Percentiles rank a stretch among this genome's conserved stretches.
Evolutionary conservation across 2,113 vertebrate species (phyloP).

Genomic region (Psittacara wagleri): DNA sequence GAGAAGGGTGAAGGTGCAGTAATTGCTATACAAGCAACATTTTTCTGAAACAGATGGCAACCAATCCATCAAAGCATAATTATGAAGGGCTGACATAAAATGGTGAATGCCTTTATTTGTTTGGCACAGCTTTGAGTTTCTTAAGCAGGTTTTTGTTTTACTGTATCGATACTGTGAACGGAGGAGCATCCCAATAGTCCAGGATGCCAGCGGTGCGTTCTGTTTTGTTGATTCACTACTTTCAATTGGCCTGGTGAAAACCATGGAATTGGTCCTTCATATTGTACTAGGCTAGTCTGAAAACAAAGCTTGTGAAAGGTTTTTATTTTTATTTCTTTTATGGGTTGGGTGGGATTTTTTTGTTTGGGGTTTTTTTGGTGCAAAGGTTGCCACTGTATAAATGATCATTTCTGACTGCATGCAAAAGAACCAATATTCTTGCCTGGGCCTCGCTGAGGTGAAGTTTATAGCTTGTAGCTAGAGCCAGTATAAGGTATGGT

Average conservation of each 20-base stretch:
- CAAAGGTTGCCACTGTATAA: constrained; percentile 64
- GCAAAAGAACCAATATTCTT: constrained; percentile 71
- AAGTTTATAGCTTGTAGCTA: constrained; percentile 67
- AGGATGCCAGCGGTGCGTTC: neutral
- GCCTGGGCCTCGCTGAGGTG: constrained; percentile 62
- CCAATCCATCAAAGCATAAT: neutral
- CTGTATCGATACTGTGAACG: constrained; percentile 74
- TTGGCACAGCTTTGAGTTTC: constrained; percentile 23
- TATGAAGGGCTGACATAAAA: constrained; percentile 16
- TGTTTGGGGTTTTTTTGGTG: neutral
- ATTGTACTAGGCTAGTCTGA: constrained; percentile 28
- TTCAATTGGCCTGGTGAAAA: constrained; percentile 43
- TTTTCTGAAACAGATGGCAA: constrained; percentile 52
- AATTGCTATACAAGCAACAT: constrained; percentile 55
- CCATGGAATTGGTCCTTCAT: constrained; percentile 26
- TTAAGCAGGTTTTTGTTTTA: constrained; percentile 37
- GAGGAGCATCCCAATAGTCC: constrained; percentile 25
- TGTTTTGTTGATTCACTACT: constrained; percentile 44
- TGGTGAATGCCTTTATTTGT: neutral
- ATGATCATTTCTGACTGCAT: constrained; percentile 60
- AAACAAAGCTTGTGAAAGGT: constrained; percentile 67
- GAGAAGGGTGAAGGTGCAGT: constrained; percentile 68
- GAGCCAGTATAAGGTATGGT: constrained; percentile 58
- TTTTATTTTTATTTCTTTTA: neutral
- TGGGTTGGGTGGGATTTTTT: neutral